Evolutionary conservation across 2,888 invertebrate genomes (phyloP).

Genomic region (Lochmaea capreae): DNA sequence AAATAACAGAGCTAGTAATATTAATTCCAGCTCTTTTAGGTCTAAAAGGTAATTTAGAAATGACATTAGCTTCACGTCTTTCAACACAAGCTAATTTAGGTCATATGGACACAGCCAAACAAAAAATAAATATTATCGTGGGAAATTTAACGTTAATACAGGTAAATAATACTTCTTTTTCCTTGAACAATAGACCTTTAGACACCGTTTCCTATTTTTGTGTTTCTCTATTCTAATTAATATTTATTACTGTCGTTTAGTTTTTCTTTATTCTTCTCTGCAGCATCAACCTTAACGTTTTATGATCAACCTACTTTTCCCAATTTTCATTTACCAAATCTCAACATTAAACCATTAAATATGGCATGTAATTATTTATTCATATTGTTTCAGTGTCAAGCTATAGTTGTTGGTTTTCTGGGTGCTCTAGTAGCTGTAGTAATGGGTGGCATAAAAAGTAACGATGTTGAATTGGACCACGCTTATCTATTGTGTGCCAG

Average conservation of each 20-base stretch:
- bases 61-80: constrained; percentile 83
- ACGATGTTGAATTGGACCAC: constrained; percentile 74
- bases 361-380: neutral
- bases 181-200: neutral
- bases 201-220: neutral
- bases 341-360: too few species aligned
- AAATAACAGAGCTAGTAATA: constrained; percentile 78
- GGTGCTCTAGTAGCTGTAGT: constrained; percentile 77
- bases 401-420: constrained; percentile 79
- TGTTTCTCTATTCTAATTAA: too few species aligned
- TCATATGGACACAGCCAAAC: constrained; percentile 76
- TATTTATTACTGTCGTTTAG: too few species aligned
- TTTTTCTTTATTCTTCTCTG: too few species aligned
- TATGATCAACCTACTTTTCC: too few species aligned
- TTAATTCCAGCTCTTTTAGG: constrained; percentile 82
- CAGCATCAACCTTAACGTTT: too few species aligned
- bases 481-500: constrained; percentile 79
- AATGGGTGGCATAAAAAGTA: constrained; percentile 75
- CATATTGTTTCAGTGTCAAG: constrained; percentile 70
- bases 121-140: constrained; percentile 75
- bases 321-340: too few species aligned
- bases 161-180: constrained; percentile 63
- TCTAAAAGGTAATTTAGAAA: constrained; percentile 85
- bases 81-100: constrained; percentile 85
- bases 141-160: constrained; percentile 82